These are phyloP conservation scores for Hyperopisus bebe DNA, from an alignment of 2,113 vertebrate species.

Conservation along the genomic window DNA sequence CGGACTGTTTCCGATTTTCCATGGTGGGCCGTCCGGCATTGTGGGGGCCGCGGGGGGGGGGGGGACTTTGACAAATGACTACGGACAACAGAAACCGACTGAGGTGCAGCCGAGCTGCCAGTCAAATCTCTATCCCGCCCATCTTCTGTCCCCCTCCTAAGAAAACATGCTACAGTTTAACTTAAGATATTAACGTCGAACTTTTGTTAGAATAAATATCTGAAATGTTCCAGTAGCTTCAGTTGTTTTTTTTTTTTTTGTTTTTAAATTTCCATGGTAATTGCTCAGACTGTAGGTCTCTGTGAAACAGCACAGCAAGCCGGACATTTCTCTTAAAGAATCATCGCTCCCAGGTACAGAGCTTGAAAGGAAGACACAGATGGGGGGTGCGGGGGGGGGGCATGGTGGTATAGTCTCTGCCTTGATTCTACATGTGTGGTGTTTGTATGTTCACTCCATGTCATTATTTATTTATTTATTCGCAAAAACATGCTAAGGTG, in stretches of 20 bases:
- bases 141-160: background rate
- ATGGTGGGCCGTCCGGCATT: background rate
- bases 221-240: background rate
- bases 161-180: background rate
- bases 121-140: background rate
- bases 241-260: background rate
- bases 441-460: no score
- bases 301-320: background rate
- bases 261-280: background rate
- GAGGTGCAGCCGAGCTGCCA: background rate
- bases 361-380: background rate
- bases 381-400: background rate
- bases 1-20: background rate
- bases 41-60: background rate
- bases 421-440: no score
- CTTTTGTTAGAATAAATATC: background rate
- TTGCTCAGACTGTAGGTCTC: background rate
- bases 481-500: no score
- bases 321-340: background rate
- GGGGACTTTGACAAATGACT: background rate
- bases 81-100: background rate
- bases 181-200: background rate
- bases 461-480: no score
- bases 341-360: background rate
- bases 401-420: no score